Conservation (phyloP, 2,888 invertebrate genomes). For the Ophioninae sp. region DNA sequence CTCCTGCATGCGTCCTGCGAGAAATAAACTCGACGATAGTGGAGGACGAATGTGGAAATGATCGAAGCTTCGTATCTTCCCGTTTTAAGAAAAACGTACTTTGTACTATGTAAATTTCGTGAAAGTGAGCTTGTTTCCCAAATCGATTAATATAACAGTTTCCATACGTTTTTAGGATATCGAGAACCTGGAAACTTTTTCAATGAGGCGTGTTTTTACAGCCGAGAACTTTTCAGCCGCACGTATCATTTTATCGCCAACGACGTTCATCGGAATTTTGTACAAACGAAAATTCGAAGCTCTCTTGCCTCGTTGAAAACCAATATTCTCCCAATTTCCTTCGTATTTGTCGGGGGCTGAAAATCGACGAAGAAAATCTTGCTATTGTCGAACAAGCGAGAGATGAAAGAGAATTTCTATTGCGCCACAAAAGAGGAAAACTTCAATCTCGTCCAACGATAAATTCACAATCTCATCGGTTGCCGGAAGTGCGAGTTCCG, state of each 20-base stretch:
- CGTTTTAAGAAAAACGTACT: neutral
- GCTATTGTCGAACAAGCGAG: neutral
- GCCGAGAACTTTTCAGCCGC: neutral
- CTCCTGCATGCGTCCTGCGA: constrained; percentile 14
- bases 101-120: neutral
- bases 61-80: neutral
- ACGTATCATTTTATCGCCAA: too few relatives aligned
- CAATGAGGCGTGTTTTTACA: neutral
- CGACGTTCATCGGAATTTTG: neutral
- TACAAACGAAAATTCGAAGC: neutral
- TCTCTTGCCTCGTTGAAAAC: neutral
- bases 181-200: neutral
- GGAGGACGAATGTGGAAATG: neutral
- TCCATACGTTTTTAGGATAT: neutral
- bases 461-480: neutral
- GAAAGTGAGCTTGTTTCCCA: too few relatives aligned
- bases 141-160: neutral
- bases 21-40: neutral
- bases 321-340: neutral
- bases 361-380: neutral
- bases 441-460: neutral
- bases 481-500: neutral
- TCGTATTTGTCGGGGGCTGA: neutral
- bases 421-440: too few relatives aligned
- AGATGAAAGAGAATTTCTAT: neutral